A percentile compares a stretch with the other conserved stretches of the same genome.
Conservation (phyloP, 2,888 invertebrate genomes). For the Oscheius sp. region DNA sequence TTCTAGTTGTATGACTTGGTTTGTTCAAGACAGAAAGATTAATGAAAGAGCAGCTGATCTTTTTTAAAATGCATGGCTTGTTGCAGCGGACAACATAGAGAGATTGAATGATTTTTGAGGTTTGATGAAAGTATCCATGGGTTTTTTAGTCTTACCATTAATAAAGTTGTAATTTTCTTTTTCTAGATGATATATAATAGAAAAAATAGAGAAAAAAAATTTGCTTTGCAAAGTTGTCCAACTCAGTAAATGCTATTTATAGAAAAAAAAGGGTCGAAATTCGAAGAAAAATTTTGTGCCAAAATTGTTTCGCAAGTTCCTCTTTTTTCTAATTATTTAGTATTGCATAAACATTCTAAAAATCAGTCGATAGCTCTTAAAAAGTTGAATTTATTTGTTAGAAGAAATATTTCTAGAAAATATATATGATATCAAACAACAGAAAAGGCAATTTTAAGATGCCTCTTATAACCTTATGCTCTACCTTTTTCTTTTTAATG, state of each 20-base stretch:
- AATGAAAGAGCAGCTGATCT: not conserved
- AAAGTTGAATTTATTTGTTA: too few relatives aligned
- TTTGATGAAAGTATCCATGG: not conserved
- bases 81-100: not conserved
- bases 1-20: too few relatives aligned
- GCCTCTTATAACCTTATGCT: not conserved
- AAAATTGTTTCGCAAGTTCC: too few relatives aligned
- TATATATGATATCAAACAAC: too few relatives aligned
- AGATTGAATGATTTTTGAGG: not conserved
- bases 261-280: too few relatives aligned
- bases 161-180: not conserved
- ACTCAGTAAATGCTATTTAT: too few relatives aligned
- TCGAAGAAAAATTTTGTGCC: too few relatives aligned
- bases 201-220: not conserved
- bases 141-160: not conserved
- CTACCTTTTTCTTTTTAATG: constrained; percentile 6
- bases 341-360: too few relatives aligned
- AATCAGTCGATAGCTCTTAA: too few relatives aligned
- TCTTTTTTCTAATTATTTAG: too few relatives aligned
- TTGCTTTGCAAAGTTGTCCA: not conserved
- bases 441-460: not conserved
- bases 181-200: not conserved
- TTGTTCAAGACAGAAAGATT: not conserved
- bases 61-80: not conserved
- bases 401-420: too few relatives aligned